Conservation (phyloP, 2,888 invertebrate species). For the Altica lythri region DNA sequence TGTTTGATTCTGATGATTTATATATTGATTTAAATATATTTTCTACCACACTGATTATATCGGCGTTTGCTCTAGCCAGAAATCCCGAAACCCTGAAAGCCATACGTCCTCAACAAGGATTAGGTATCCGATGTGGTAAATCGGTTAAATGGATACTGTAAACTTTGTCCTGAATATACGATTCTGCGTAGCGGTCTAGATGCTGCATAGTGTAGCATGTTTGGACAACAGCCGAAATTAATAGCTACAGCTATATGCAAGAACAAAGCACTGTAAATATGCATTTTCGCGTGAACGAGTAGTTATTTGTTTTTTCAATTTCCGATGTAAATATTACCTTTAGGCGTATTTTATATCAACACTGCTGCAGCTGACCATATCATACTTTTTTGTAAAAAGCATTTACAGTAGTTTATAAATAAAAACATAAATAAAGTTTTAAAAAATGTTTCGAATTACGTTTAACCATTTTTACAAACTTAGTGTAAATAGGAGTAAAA, state of each 20-base stretch:
- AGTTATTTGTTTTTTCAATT: conserved; percentile 6
- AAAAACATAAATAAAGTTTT: no score
- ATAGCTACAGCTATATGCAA: conserved; percentile 7
- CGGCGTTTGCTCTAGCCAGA: not conserved
- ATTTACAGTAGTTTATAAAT: no score
- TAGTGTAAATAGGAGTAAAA: no score
- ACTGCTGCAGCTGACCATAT: no score
- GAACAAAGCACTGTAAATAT: conserved; percentile 3
- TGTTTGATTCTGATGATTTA: no score
- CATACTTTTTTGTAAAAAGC: no score
- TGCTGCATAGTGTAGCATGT: not conserved
- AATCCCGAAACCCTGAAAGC: conserved; percentile 3
- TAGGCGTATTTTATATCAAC: no score
- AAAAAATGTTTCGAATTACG: no score
- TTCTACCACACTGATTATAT: no score
- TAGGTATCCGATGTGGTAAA: conserved; percentile 27
- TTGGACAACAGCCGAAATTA: not conserved
- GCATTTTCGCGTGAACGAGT: not conserved
- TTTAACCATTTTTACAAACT: no score
- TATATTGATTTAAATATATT: no score
- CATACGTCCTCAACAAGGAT: conserved; percentile 21
- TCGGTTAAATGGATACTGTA: conserved; percentile 28
- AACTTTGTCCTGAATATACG: conserved; percentile 27
- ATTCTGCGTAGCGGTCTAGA: conserved; percentile 17
- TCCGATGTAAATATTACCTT: no score